These are phyloP conservation scores for Calameuta idolon DNA, from an alignment of 2,888 invertebrate species.

Conservation along the genomic window DNA sequence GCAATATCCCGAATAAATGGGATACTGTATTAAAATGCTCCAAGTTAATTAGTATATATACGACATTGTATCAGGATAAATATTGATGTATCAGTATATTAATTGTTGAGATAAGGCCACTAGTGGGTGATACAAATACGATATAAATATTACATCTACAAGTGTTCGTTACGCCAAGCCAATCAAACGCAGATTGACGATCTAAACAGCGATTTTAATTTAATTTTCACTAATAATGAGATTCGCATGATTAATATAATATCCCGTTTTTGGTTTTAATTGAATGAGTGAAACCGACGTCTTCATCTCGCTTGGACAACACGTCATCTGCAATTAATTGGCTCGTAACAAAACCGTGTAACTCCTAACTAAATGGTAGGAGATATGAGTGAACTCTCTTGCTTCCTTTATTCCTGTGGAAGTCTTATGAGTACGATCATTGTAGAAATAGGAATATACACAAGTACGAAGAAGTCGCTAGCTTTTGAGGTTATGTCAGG, in stretches of 20 bases:
- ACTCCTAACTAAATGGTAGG: background rate
- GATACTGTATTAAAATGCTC: background rate
- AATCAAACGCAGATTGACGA: background rate
- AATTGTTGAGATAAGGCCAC: slow-evolving; percentile 64
- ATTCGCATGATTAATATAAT: background rate
- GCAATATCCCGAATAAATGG: background rate
- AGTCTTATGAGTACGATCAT: background rate
- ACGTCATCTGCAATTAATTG: background rate
- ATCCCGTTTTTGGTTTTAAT: background rate
- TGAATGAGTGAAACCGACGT: background rate
- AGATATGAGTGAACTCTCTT: background rate
- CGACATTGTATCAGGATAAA: slow-evolving; percentile 36
- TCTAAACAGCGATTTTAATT: background rate
- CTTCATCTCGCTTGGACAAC: background rate
- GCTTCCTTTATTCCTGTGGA: background rate
- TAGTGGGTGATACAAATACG: slow-evolving; percentile 64
- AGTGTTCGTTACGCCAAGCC: background rate
- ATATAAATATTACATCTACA: slow-evolving; percentile 55
- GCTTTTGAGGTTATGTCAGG: background rate
- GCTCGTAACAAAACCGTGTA: background rate
- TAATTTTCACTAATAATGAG: background rate
- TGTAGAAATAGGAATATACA: background rate
- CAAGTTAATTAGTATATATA: slow-evolving; percentile 34
- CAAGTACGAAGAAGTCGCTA: background rate
- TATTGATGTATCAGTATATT: slow-evolving; percentile 47